These are phyloP conservation scores for Malurus cyaneus DNA, from an alignment of 2,113 vertebrate species.

Conservation along the genomic window DNA sequence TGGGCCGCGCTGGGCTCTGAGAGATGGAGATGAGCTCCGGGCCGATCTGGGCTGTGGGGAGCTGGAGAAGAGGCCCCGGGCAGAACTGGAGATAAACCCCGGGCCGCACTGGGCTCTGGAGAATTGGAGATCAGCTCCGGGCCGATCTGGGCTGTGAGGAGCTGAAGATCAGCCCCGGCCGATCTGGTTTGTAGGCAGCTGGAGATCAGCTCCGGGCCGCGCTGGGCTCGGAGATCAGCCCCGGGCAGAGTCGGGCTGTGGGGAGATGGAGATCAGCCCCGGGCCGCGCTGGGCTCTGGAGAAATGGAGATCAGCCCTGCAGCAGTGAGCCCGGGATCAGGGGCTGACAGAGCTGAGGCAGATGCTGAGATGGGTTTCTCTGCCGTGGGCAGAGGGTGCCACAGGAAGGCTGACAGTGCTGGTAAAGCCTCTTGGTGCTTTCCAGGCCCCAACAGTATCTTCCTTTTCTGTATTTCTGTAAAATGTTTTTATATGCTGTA, in stretches of 20 bases:
- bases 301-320: background rate
- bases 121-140: no score
- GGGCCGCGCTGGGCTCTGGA: background rate
- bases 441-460: accelerated
- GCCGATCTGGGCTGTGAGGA: no score
- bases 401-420: background rate
- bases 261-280: background rate
- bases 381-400: accelerated
- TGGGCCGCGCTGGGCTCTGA: no score
- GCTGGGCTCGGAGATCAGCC: no score
- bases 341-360: accelerated
- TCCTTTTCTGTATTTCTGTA: background rate
- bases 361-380: background rate
- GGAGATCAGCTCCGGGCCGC: background rate
- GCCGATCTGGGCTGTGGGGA: no score
- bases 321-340: accelerated
- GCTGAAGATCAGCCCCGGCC: no score
- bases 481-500: background rate
- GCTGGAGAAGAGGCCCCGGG: background rate
- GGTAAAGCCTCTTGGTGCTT: background rate
- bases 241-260: no score
- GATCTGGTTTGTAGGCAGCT: background rate
- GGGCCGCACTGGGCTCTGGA: background rate
- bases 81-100: background rate
- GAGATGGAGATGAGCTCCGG: no score